Conservation (phyloP, 2,888 invertebrate species). For the Tenthredo scrophulariae region DNA sequence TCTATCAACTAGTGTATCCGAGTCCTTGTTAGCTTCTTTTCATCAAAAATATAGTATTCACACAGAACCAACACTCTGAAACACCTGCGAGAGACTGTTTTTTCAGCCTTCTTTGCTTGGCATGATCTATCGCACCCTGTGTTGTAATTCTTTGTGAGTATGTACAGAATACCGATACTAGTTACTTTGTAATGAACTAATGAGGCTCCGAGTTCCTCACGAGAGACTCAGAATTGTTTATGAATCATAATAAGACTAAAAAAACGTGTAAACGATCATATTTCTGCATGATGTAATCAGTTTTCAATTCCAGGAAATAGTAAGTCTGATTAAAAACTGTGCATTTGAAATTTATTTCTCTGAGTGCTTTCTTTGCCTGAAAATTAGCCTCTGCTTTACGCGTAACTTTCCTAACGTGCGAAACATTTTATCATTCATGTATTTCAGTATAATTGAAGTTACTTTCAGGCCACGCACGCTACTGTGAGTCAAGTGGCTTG, state of each 20-base stretch:
- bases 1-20: not conserved
- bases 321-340: not conserved
- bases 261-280: not conserved
- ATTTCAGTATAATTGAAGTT: not conserved
- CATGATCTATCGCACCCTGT: slow-evolving; percentile 8
- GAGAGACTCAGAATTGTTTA: not conserved
- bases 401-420: not conserved
- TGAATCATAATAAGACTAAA: not conserved
- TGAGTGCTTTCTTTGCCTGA: not conserved
- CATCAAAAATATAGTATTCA: not conserved
- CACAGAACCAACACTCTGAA: slow-evolving; percentile 11
- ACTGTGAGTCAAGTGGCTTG: slow-evolving; percentile 91
- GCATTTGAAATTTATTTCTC: not conserved
- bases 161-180: not conserved
- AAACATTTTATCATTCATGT: not conserved
- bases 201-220: not conserved
- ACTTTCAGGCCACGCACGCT: slow-evolving; percentile 73
- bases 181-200: not conserved
- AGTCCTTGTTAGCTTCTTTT: not conserved
- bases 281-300: not conserved
- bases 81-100: not conserved
- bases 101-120: not conserved
- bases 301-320: not conserved
- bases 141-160: not conserved
- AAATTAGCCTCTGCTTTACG: not conserved